Evolutionary conservation across 2,888 invertebrate genomes (phyloP), one percentile per base, ranked within the genome.

Genomic region (Catotricha subobsoleta): DNA sequence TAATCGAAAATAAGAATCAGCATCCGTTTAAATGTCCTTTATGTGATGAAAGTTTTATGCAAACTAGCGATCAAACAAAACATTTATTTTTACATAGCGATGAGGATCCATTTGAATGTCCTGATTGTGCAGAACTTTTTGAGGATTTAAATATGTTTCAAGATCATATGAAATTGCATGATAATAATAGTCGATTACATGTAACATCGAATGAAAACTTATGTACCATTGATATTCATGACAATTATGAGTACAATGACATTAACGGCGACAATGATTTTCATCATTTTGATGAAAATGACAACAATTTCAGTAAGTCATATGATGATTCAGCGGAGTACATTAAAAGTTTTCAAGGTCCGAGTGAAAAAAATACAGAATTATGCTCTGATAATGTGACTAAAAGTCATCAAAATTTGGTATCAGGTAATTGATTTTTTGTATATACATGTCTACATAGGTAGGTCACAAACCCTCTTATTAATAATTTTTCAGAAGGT

Each of bases 81-180:
- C 47, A 47, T 39, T 2, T 45, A 3, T 12, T 25, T 12, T 31
- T 13, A 3, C 47, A 47, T 27, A 23, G 13, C 10, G 21, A 41
- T 27, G 45, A 44, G 12, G 16, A 6, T 2, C 37, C 42, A 3
- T 46, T 43, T 19, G 45, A 47, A 40, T 47, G 47, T 41, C 44
- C 45, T 4, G 43, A 45, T 34, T 47, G 47, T 41, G 42, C 41
- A 2, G 31, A 37, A 18, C 15, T 46, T 7, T 45, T 40, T 16
- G 45, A 45, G 8, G 29, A 40, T 25, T 23, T 43, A 2, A 7
- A 40, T 9, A 10, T 42, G 12, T 42, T 23, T 20, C 19, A 15
- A 15, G 29, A 31, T 10, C 42, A 42, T 35, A 39, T 39, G 34
- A 27, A 21, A 28, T 10, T 20, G 7, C 42, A 42, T 34, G 39